Percentiles rank a stretch among this genome's conserved stretches.
These are phyloP conservation scores for Thecophora atra DNA, from an alignment of 2,888 invertebrate species.

Conservation along the genomic window DNA sequence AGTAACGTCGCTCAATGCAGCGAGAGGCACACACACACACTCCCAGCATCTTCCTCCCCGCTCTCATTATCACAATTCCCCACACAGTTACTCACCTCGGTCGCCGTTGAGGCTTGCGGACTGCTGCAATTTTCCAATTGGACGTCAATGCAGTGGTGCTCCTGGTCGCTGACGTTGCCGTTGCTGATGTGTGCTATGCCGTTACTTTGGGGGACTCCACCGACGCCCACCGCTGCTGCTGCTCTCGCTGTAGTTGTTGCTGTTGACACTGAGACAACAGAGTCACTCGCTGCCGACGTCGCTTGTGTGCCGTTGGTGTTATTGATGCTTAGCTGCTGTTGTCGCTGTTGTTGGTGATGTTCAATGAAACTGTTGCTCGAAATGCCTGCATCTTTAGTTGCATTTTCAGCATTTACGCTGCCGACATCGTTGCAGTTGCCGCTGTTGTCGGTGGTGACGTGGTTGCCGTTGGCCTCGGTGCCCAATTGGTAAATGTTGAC, in stretches of 20 bases:
- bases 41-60: not conserved
- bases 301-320: constrained; percentile 54
- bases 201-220: constrained; percentile 37
- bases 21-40: constrained; percentile 20
- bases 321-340: constrained; percentile 44
- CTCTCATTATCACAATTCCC: not conserved
- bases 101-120: constrained; percentile 55
- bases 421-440: constrained; percentile 38
- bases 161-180: constrained; percentile 53
- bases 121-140: constrained; percentile 60
- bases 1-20: not conserved
- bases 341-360: constrained; percentile 38
- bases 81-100: constrained; percentile 57
- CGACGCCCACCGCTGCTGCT: constrained; percentile 30
- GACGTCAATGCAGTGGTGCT: constrained; percentile 58
- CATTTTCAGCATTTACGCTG: constrained; percentile 10
- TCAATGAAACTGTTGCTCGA: constrained; percentile 36
- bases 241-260: constrained; percentile 25
- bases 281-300: constrained; percentile 45
- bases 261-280: constrained; percentile 35
- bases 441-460: constrained; percentile 43
- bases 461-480: constrained; percentile 56
- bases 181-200: constrained; percentile 46
- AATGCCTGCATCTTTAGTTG: constrained; percentile 26
- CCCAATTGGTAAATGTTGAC: constrained; percentile 76